These are phyloP conservation scores for Tragelaphus imberbis DNA, from an alignment of 2,113 vertebrate species.

Conservation along the genomic window DNA sequence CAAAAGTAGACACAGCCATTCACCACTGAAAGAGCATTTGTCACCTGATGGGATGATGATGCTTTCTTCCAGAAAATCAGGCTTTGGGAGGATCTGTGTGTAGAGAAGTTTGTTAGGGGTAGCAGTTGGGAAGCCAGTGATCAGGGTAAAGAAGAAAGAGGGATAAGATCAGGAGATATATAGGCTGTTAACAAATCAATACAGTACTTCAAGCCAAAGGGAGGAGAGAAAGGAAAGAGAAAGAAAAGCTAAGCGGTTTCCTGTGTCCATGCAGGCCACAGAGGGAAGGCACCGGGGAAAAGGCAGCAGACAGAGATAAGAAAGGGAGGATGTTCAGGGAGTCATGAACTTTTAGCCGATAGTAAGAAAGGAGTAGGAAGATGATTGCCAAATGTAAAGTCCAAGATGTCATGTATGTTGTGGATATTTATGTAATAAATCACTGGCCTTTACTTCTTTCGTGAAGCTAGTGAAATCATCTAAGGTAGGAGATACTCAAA, in stretches of 20 bases:
- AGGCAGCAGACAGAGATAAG: background rate
- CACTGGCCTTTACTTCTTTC: background rate
- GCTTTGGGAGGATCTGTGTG: background rate
- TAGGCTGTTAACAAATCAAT: background rate
- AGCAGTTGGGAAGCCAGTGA: background rate
- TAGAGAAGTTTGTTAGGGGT: background rate
- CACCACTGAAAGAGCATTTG: background rate
- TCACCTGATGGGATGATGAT: background rate
- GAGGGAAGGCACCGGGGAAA: background rate
- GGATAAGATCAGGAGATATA: background rate
- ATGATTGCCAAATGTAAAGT: background rate
- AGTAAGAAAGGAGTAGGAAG: background rate
- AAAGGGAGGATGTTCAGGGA: background rate
- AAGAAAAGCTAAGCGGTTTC: background rate
- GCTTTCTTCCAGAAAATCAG: background rate
- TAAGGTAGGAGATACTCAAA: background rate
- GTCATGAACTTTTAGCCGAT: background rate
- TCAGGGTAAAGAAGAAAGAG: background rate
- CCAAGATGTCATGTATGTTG: background rate
- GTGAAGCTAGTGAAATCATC: background rate
- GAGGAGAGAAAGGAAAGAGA: background rate
- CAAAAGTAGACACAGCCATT: background rate
- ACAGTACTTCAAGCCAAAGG: background rate
- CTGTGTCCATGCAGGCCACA: rapidly evolving
- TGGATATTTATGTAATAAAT: background rate